Percentiles rank a stretch among this genome's conserved stretches.
Evolutionary conservation across 2,888 invertebrate species (phyloP).

Genomic region (Lepetodrilus schrolli): DNA sequence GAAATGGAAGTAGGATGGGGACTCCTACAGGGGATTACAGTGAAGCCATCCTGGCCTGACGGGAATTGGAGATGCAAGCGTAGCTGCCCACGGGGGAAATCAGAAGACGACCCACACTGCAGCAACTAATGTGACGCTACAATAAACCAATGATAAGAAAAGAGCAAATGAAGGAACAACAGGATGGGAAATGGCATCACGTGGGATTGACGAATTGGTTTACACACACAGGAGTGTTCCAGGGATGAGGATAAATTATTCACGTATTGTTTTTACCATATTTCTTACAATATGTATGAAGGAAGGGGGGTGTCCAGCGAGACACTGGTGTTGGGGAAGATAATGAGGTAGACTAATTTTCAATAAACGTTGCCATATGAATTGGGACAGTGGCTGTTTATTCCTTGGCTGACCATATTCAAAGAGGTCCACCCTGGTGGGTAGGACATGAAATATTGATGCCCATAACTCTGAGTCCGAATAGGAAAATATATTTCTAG

Average conservation of each 20-base stretch:
- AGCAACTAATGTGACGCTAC: conserved; percentile 41
- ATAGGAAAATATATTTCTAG: background rate
- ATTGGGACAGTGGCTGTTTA: conserved; percentile 12
- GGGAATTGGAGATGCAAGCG: conserved; percentile 45
- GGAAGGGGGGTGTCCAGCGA: background rate
- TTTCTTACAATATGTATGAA: background rate
- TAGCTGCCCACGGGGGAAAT: conserved; percentile 49
- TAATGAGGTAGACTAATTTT: conserved; percentile 7
- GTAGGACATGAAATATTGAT: conserved; percentile 9
- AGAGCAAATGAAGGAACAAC: background rate
- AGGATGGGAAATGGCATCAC: conserved; percentile 1
- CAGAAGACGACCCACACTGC: conserved; percentile 44
- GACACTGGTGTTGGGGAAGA: background rate
- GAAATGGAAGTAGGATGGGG: conserved; percentile 35
- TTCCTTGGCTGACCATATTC: conserved; percentile 6
- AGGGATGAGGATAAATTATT: conserved; percentile 12
- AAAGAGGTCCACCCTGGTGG: background rate
- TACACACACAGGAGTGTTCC: background rate
- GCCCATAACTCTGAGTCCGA: background rate
- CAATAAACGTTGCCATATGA: background rate
- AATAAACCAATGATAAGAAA: conserved; percentile 7
- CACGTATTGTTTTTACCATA: background rate
- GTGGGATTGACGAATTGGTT: background rate
- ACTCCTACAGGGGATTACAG: conserved; percentile 16
- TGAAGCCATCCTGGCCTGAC: conserved; percentile 35